Percentiles rank a stretch among this genome's conserved stretches.
Evolutionary conservation across 2,888 invertebrate genomes (phyloP).

Genomic region (Cosmopolites sordidus): DNA sequence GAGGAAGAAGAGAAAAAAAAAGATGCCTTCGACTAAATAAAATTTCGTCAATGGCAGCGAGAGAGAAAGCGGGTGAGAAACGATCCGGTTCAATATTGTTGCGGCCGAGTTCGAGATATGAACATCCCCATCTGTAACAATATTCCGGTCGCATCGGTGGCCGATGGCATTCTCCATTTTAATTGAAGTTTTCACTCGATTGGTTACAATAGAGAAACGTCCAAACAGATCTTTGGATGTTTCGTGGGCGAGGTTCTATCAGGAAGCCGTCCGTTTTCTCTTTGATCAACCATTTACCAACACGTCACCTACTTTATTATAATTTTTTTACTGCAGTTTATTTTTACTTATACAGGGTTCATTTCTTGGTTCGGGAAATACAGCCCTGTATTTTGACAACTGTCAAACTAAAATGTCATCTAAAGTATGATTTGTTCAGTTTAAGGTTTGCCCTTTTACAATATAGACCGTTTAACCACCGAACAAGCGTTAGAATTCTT

Average conservation of each 20-base stretch:
- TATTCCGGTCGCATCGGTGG: slow-evolving; percentile 32
- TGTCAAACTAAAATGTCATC: no score
- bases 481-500: no score
- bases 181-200: slow-evolving; percentile 45
- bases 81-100: not conserved
- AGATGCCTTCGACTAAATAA: slow-evolving; percentile 16
- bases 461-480: no score
- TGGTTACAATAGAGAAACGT: slow-evolving; percentile 37
- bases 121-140: slow-evolving; percentile 32
- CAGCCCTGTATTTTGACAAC: no score
- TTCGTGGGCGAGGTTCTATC: slow-evolving; percentile 8
- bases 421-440: no score
- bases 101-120: slow-evolving; percentile 29
- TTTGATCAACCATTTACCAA: not conserved
- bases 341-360: no score
- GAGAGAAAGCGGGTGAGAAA: no score
- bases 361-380: no score
- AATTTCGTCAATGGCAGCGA: slow-evolving; percentile 20
- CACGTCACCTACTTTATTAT: not conserved
- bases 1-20: slow-evolving; percentile 12
- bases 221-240: slow-evolving; percentile 34
- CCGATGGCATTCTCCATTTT: slow-evolving; percentile 38
- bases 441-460: no score
- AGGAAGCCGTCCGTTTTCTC: not conserved
- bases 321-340: not conserved